Evolutionary conservation across 2,797 vertebrate genomes (phyloP).

Genomic region (Leuciscus waleckii): DNA sequence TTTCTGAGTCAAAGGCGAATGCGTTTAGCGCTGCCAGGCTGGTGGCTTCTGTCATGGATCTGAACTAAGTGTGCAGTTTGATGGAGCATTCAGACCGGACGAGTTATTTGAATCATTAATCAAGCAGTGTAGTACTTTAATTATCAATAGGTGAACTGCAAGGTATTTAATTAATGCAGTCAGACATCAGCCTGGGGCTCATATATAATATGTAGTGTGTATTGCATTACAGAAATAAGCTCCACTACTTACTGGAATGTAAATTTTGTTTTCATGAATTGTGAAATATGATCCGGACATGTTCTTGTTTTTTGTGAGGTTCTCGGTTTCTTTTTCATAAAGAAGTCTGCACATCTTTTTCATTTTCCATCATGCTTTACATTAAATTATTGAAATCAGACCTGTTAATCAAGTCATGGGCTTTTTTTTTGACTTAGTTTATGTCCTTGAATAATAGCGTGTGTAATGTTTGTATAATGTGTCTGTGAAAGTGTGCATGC

Average conservation of each 20-base stretch:
- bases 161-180: slow-evolving; percentile 5
- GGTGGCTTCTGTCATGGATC: neutral
- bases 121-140: neutral
- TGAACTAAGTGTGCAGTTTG: neutral
- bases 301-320: neutral
- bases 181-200: slow-evolving; percentile 8
- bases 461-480: neutral
- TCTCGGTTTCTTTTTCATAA: neutral
- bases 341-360: neutral
- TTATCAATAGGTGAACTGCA: neutral
- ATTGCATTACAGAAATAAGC: neutral
- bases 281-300: neutral
- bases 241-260: neutral
- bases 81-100: neutral
- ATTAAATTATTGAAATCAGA: neutral
- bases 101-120: neutral
- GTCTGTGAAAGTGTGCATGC: neutral
- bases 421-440: neutral
- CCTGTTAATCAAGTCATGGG: slow-evolving; percentile 3
- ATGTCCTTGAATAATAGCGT: slow-evolving; percentile 1
- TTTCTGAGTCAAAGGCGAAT: slow-evolving; percentile 31
- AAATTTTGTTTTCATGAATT: slow-evolving; percentile 2
- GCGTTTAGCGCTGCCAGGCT: neutral
- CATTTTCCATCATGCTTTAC: neutral
- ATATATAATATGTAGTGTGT: neutral